A percentile compares a stretch with the other conserved stretches of the same genome.
These are phyloP conservation scores for Aphrophora alni DNA, from an alignment of 2,888 invertebrate species.

Conservation along the genomic window DNA sequence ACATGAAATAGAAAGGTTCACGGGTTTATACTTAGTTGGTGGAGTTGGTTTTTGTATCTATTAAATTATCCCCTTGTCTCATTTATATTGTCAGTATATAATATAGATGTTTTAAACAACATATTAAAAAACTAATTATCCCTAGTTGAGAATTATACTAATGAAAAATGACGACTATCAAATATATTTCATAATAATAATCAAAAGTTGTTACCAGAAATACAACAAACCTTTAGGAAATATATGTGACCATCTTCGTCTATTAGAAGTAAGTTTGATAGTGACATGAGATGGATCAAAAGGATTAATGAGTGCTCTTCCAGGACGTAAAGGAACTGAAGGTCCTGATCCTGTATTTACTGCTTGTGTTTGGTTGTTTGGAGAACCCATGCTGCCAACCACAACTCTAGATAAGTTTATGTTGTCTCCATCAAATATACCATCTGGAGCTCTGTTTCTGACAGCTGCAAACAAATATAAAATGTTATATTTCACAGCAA, in stretches of 20 bases:
- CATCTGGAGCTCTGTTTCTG: not conserved
- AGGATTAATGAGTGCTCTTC: conserved; percentile 92
- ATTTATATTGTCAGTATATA: no score
- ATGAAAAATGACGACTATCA: no score
- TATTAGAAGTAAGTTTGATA: conserved; percentile 93
- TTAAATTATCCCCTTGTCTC: no score
- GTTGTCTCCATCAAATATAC: conserved; percentile 57
- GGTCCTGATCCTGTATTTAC: not conserved
- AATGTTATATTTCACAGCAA: no score
- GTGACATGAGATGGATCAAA: conserved; percentile 98
- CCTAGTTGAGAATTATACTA: no score
- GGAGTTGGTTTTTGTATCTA: no score
- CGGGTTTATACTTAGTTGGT: no score
- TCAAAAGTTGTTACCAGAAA: no score
- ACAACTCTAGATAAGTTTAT: conserved; percentile 59
- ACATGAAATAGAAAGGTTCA: no score
- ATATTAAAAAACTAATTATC: no score
- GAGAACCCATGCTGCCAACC: conserved; percentile 65
- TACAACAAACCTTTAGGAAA: conserved; percentile 61
- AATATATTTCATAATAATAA: no score
- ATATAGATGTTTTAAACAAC: no score
- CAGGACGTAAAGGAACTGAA: conserved; percentile 63
- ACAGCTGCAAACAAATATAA: not conserved
- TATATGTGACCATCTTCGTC: conserved; percentile 97
- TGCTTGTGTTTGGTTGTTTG: conserved; percentile 51